A percentile compares a stretch with the other conserved stretches of the same genome.
Conservation (phyloP, 1,140 invertebrate species). For the Mycetomoellerius zeteki region DNA sequence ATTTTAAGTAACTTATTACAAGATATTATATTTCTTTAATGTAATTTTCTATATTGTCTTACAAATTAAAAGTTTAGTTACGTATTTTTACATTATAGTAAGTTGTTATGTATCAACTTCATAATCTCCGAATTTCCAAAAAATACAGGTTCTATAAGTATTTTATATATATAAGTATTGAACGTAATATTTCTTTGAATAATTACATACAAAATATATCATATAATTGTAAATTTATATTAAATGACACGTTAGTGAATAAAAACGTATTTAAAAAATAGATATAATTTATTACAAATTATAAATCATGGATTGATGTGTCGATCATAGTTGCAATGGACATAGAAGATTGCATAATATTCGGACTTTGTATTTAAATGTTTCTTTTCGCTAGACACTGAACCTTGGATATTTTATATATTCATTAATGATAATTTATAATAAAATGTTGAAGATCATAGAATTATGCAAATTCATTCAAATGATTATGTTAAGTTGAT, state of each 20-base stretch:
- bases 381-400: background rate
- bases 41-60: background rate
- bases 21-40: background rate
- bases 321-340: background rate
- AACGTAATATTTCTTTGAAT: background rate
- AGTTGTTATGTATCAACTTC: background rate
- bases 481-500: slow-evolving; percentile 25
- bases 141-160: too few species aligned
- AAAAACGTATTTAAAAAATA: background rate
- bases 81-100: background rate
- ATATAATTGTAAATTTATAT: slow-evolving; percentile 1
- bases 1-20: background rate
- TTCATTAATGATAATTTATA: slow-evolving; percentile 33
- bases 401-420: background rate
- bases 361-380: slow-evolving; percentile 12
- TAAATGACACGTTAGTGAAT: background rate
- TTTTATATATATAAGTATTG: background rate
- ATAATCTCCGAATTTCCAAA: background rate
- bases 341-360: background rate
- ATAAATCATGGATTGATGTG: background rate
- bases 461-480: slow-evolving; percentile 14
- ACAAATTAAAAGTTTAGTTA: background rate
- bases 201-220: background rate
- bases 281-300: background rate
- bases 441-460: slow-evolving; percentile 21